Evolutionary conservation across 2,797 vertebrate species (phyloP).

Genomic region (Cyclura pinguis): DNA sequence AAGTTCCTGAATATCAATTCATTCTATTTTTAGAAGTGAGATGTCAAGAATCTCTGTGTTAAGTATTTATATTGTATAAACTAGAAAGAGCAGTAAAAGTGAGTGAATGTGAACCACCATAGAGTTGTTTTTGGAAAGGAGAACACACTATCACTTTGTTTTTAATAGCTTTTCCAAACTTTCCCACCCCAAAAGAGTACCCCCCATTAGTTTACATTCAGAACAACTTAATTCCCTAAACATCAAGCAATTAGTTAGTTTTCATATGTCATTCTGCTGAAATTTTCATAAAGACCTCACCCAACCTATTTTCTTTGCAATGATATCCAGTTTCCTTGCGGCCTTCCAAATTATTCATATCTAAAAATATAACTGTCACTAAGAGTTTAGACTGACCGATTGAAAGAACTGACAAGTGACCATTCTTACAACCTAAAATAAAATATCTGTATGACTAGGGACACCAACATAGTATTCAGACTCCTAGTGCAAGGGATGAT

Average conservation of each 20-base stretch:
- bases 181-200: neutral
- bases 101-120: neutral
- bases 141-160: conserved; percentile 43
- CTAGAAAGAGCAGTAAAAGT: conserved; percentile 42
- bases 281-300: conserved; percentile 1
- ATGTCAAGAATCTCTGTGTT: conserved; percentile 63
- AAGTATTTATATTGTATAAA: conserved; percentile 57
- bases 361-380: conserved; percentile 19
- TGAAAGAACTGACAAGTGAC: conserved; percentile 29
- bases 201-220: neutral
- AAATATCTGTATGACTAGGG: neutral
- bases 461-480: conserved; percentile 18
- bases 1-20: conserved; percentile 79
- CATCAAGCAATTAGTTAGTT: conserved; percentile 14
- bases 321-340: neutral
- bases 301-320: neutral
- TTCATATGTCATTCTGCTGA: neutral
- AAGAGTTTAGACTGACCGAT: neutral
- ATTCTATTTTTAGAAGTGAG: conserved; percentile 80
- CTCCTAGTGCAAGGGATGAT: neutral
- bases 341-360: conserved; percentile 28
- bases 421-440: conserved; percentile 26
- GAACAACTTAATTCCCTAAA: neutral
- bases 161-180: neutral
- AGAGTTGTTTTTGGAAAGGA: neutral